Evolutionary conservation across 1,140 invertebrate genomes (phyloP), one percentile per base, ranked within the genome.

Genomic region (Anoplolepis gracilipes): DNA sequence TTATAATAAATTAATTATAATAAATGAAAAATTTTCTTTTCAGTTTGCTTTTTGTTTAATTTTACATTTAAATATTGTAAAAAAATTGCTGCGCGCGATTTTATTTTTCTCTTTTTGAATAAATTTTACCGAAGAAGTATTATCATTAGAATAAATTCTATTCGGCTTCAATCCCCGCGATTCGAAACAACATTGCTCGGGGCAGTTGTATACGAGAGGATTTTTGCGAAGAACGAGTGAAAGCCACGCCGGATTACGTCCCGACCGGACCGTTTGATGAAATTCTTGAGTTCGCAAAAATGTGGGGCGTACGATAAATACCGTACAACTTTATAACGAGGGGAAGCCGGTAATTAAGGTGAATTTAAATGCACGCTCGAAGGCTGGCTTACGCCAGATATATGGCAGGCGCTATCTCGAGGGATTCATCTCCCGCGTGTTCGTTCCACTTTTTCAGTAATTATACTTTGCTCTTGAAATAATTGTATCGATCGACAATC

Each of bases 221-320:
- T 86, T 87, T 49, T 87, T 86, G 39, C 55, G 67, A 82, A 33
- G 55, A 82, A 73, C 67, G 78, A 61, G 78, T 82, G 78, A 82
- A 82, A 82, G 78, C 67, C 67, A 82, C 28, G 28, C 53, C 53
- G 67, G 25, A 82, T 82, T 82, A 72, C 67, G 13, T 25, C 36
- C 65, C n/a, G n/a, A 10, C 19, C 28, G 53, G 67, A 82, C 25
- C 36, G 39, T 82, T 82, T 82, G 78, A 82, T 82, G 78, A 82
- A 82, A 82, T 82, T 73, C 78, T 59, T 67, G 67, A 16, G 36
- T 82, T 59, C 36, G 78, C 67, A 55, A 73, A 82, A 82, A 82
- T 82, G 67, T 82, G 53, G 67, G 67, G 36, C 78, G 55, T 46
- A 82, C 67, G 67, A 82, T 82, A 82, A 82, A 82, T 73, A 72